A percentile compares a stretch with the other conserved stretches of the same genome.
Conservation (phyloP, 1,140 invertebrate genomes). For the Aradophagus sp. region DNA sequence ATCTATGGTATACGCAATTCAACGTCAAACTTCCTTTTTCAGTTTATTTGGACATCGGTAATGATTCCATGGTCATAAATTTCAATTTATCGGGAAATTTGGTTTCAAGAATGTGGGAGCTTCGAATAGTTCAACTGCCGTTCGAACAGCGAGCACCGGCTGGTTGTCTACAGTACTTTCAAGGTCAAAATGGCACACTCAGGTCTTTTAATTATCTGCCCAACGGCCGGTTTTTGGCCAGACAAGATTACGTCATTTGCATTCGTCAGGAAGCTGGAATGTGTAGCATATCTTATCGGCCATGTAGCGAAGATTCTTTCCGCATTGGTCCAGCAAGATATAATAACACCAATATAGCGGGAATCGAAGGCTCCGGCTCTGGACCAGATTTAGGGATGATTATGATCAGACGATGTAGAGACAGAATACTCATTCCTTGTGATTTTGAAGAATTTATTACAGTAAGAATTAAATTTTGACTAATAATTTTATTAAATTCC, state of each 20-base stretch:
- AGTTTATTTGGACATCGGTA: conserved; percentile 82
- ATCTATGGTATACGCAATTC: background rate
- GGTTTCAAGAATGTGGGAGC: conserved; percentile 83
- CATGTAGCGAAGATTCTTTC: conserved; percentile 84
- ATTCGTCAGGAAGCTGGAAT: conserved; percentile 81
- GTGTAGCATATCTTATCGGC: conserved; percentile 85
- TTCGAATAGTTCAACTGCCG: conserved; percentile 81
- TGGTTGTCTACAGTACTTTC: conserved; percentile 84
- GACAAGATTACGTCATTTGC: conserved; percentile 86
- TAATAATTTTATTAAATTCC: no score
- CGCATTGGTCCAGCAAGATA: conserved; percentile 78
- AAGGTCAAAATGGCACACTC: conserved; percentile 77
- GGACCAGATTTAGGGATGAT: conserved; percentile 40
- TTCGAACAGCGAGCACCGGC: conserved; percentile 83
- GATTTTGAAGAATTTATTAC: conserved; percentile 87
- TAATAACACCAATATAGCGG: conserved; percentile 16
- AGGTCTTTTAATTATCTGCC: conserved; percentile 86
- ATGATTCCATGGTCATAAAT: conserved; percentile 75
- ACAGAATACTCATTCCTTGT: conserved; percentile 85
- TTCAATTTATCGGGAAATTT: conserved; percentile 78
- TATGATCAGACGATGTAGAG: conserved; percentile 75
- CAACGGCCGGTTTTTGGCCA: conserved; percentile 85
- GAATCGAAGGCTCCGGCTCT: conserved; percentile 65
- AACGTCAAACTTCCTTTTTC: conserved; percentile 57
- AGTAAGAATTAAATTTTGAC: no score